phyloP scores from a whole-genome alignment of 2,113 vertebrate species.

The human region GRCh38 chr9:16673001-16673500 shows the following conservation, averaged over 20 bases:
- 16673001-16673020: not conserved
- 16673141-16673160: constrained; percentile 55
- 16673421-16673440: not conserved
- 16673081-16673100: constrained; percentile 46
- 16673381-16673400: constrained; percentile 76
- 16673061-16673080: not conserved
- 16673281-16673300: constrained; percentile 48
- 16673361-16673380: constrained; percentile 73
- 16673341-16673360: constrained; percentile 74
- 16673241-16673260: constrained; percentile 70
- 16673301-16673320: constrained; percentile 75
- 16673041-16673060: not conserved
- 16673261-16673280: constrained; percentile 64
- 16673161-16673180: constrained; percentile 69
- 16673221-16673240: constrained; percentile 78
- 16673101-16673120: constrained; percentile 54
- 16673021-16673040: not conserved
- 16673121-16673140: constrained; percentile 1
- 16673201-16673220: constrained; percentile 69
- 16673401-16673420: constrained; percentile 66
- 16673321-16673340: constrained; percentile 72
- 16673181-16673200: constrained; percentile 68
- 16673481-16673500: constrained; percentile 75
- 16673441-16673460: too few relatives aligned
- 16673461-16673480: not conserved